Conservation (phyloP, 2,888 invertebrate species). For the Halictus quadricinctus region DNA sequence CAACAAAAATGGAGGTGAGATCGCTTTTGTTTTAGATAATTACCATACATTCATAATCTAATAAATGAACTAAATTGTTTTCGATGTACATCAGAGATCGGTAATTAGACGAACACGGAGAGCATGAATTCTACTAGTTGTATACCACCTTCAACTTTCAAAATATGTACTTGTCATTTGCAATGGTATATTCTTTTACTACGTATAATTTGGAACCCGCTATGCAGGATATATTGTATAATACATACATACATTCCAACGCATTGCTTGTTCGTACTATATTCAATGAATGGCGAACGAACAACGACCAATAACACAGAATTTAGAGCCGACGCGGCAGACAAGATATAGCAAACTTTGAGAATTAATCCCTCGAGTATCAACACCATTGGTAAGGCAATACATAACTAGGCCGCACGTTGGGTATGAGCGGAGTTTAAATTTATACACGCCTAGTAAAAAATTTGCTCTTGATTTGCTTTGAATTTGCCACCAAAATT, state of each 20-base stretch:
- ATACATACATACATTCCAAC: background rate
- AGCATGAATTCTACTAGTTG: too few species aligned
- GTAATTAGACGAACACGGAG: too few species aligned
- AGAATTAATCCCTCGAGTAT: constrained; percentile 1
- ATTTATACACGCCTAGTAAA: too few species aligned
- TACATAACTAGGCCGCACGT: background rate
- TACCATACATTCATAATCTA: too few species aligned
- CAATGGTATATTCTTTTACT: background rate
- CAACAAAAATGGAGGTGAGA: too few species aligned
- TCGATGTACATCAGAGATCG: too few species aligned
- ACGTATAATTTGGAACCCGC: background rate
- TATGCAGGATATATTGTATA: background rate
- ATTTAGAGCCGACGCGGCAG: background rate
- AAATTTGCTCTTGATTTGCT: too few species aligned
- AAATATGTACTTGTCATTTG: background rate
- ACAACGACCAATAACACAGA: background rate
- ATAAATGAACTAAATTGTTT: too few species aligned
- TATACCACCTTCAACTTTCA: background rate
- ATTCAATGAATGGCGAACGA: background rate
- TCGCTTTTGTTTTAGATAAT: too few species aligned
- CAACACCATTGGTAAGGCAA: background rate
- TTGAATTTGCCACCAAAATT: too few species aligned
- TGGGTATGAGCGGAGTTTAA: background rate
- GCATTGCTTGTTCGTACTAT: background rate
- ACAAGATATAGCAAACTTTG: background rate